These are phyloP conservation scores for Chironex yamaguchii DNA, from an alignment of 30 jellyfish, hydroid and myxozoan genomes.

Conservation along the genomic window DNA sequence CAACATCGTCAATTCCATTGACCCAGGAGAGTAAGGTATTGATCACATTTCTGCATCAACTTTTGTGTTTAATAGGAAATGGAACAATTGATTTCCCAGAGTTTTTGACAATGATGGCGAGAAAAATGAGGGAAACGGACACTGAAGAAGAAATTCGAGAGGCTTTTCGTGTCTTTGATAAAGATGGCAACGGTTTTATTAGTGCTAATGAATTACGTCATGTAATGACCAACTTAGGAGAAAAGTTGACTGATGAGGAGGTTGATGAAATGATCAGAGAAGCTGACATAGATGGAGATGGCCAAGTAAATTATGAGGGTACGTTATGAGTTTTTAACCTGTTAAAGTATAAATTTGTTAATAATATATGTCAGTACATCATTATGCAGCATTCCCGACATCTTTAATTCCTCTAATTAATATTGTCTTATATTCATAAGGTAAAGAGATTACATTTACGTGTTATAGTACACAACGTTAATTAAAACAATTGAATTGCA, in stretches of 20 bases:
- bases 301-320: conserved; percentile 93
- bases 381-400: too few species aligned
- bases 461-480: too few species aligned
- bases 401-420: too few species aligned
- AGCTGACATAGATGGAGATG: conserved; percentile 97
- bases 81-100: conserved; percentile 95
- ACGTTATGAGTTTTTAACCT: neutral
- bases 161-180: conserved; percentile 95
- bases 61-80: conserved; percentile 48
- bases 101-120: conserved; percentile 89
- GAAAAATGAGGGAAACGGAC: conserved; percentile 81
- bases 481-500: too few species aligned
- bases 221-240: conserved; percentile 93
- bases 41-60: too few species aligned
- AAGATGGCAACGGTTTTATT: conserved; percentile 93
- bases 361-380: too few species aligned
- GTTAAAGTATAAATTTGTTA: too few species aligned
- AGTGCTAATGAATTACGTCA: conserved; percentile 90
- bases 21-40: too few species aligned
- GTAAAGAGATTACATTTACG: too few species aligned
- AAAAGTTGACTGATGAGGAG: conserved; percentile 89
- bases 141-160: conserved; percentile 95
- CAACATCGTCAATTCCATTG: too few species aligned
- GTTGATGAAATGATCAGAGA: conserved; percentile 94
- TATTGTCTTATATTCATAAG: too few species aligned